Percentiles rank a stretch among this genome's conserved stretches.
Evolutionary conservation across 2,113 vertebrate species (phyloP).

Genomic region (Bos indicus): DNA sequence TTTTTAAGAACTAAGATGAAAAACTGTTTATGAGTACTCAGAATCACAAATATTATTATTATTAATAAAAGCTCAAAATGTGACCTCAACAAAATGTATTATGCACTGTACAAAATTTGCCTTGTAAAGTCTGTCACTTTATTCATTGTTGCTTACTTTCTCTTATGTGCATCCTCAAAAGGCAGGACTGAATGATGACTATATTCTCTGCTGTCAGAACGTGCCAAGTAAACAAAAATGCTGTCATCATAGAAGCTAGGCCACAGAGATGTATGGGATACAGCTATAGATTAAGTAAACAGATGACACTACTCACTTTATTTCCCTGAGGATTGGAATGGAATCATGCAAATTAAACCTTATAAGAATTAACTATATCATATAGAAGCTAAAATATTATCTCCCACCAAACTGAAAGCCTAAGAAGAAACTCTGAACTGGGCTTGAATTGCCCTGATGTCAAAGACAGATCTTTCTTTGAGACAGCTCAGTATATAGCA

Average conservation of each 20-base stretch:
- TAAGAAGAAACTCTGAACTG: conserved; percentile 27
- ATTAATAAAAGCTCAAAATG: conserved; percentile 49
- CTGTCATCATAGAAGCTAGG: background rate
- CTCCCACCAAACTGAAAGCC: conserved; percentile 42
- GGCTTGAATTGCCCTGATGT: conserved; percentile 50
- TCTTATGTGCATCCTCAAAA: conserved; percentile 47
- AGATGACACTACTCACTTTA: conserved; percentile 27
- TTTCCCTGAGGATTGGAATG: conserved; percentile 41
- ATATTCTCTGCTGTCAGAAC: background rate
- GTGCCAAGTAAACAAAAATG: conserved; percentile 31
- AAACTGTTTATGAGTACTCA: conserved; percentile 47
- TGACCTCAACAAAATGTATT: conserved; percentile 60
- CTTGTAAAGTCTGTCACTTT: conserved; percentile 54
- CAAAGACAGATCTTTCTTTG: conserved; percentile 61
- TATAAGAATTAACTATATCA: conserved; percentile 59
- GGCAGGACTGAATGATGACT: conserved; percentile 49
- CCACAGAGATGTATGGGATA: rapidly evolving
- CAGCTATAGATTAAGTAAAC: background rate
- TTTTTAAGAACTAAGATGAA: conserved; percentile 32
- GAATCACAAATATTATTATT: conserved; percentile 59
- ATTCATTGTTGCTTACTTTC: conserved; percentile 48
- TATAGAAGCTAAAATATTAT: conserved; percentile 64
- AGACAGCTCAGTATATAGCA: conserved; percentile 29
- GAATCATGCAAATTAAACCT: conserved; percentile 55
- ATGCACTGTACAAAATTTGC: conserved; percentile 38